Evolutionary conservation across 2,888 invertebrate genomes (phyloP), one percentile per base, ranked within the genome.

Genomic region (Protonemura montana): DNA sequence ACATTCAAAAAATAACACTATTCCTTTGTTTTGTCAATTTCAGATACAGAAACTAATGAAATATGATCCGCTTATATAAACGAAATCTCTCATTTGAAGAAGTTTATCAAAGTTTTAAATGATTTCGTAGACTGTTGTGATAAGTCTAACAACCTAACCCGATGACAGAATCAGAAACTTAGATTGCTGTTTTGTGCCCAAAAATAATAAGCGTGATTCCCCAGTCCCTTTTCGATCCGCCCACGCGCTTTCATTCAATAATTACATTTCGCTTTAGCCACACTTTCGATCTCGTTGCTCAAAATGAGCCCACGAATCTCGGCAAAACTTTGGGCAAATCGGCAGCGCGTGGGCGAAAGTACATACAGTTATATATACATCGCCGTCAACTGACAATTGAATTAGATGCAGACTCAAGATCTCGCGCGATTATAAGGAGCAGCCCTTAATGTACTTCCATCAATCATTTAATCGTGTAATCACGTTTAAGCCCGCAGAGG

Each of bases 391-490:
- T 59, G 59, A 59, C 59, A 59, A 59, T 59, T 59, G 59, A 59
- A 59, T 59, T 59, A 59, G 16, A 59, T 59, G 59, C 59, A 59
- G 59, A 59, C 59, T 3, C 35, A 21, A 59, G 59, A 59, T 59
- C 13, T 59, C 59, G 59, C 59, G 35, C n/a, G 59, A 59, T 59
- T 59, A 10, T 35, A 59, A 59, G 59, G 59, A 59, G 59, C 59
- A 59, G 16, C 16, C 21, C 59, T 13, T 59, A 59, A 59, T 59
- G 59, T 59, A 59, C 21, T 10, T 59, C 59, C 59, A 59, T 59
- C 59, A 59, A 59, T 59, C 59, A 59, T 59, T 59, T 59, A 59
- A 59, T 59, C 21, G 59, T 59, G 59, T 59, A 59, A 59, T 59
- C 59, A 59, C 21, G 59, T 59, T 59, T 59, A 59, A 21, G 16